Evolutionary conservation across 2,797 vertebrate genomes (phyloP), one percentile per base, ranked within the genome.

Genomic region (Triplophysa bombifrons): DNA sequence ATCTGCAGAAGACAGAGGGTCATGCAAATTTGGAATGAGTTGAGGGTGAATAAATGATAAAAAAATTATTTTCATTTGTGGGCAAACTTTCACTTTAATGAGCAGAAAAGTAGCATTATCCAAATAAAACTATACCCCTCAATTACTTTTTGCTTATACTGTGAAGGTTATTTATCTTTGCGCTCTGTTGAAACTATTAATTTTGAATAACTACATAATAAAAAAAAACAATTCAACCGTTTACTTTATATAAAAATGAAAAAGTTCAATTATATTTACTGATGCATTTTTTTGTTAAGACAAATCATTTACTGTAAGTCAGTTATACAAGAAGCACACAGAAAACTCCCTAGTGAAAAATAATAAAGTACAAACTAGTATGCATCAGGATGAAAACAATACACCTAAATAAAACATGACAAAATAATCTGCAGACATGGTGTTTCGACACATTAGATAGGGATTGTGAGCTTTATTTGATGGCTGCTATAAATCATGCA

Each of bases 401-500:
- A 71, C n/a, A 44, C 16, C 9, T 44, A 41, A 22, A 64, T 64
- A 14, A 63, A 63, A 2, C 27, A 27, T 1, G 14, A 1, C 44
- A 63, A 14, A 27, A 14, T 67, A 48, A 48, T 63, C 38, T 55
- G 4, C 16, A 25, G 58, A 71, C 67, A 71, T 58, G 34, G 20
- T 25, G 67, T 78, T 78, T 78, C 67, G 51, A 41, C 76, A 71
- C 67, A 51, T 71, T 71, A 63, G 27, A 69, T 13, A 3, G 14
- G 50, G 46, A 53, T 71, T 64, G 53, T 63, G 10, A 27, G 46
- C 27, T 64, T 71, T 16, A n/a, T 78, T 71, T 64, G n/a, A 78
- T 71, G 25, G 46, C 48, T 64, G n/a, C 58, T 51, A 71, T 78
- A 78, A 78, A 78, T 71, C 76, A 71, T 20, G n/a, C 44, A 53